Evolutionary conservation across 2,888 invertebrate species (phyloP), one percentile per base, ranked within the genome.

Genomic region (Xylota segnis): DNA sequence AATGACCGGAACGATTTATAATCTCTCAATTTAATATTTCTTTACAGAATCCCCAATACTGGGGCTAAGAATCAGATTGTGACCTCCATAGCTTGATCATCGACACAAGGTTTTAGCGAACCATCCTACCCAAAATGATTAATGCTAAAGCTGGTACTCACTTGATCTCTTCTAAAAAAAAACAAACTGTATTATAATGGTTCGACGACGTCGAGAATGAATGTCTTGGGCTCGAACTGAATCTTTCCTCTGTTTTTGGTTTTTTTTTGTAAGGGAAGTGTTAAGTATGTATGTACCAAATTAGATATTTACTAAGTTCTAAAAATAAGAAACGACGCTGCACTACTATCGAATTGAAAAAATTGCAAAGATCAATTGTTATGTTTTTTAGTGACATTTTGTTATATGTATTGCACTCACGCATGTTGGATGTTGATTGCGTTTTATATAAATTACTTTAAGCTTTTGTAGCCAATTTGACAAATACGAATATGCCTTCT

Each of bases 21-120:
- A n/a, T n/a, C 61, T 16, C 18, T 34, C 45, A 63, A 40, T 27
- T 45, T 83, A 87, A 56, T 88, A 79, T 54, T 32, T 37, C 43
- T 0, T 89, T 89, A 5, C 88, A 94, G 94, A 94, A 92, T 93
- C 93, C 90, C 93, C 93, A 93, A 93, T 94, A 92, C 93, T 93
- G 92, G 94, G 94, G 90, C 92, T 94, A 93, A 93, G 93, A 93
- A 94, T 94, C 93, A 94, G 93, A 92, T 93, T 94, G 90, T 94
- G 92, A 93, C 94, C 87, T 93, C 93, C 83, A 93, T 94, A 88
- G 93, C 92, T 88, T 92, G 90, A 92, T 90, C 87, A 87, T 88
- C n/a, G 32, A 29, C 52, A 40, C 9, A 5, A 14, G 45, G 45
- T 54, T 6, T 61, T 45, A 12, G 34, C 9, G 16, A 52, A 72